Conservation (phyloP, 2,888 invertebrate species). For the Cryptocheilus praepositus region DNA sequence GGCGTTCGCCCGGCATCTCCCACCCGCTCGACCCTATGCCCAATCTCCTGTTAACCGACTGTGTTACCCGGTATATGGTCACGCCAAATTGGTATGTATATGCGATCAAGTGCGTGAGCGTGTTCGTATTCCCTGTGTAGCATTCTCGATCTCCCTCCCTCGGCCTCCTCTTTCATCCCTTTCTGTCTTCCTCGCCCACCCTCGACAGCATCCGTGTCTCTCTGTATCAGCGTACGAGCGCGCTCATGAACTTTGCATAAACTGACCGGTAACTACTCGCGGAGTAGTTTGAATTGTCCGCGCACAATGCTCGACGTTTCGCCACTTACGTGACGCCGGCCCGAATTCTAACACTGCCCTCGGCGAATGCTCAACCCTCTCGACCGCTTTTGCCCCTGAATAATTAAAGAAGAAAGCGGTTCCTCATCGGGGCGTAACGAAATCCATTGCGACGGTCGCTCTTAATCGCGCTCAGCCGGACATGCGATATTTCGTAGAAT, state of each 20-base stretch:
- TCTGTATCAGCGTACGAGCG: conserved; percentile 6
- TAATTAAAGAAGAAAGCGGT: no score
- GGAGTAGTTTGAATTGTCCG: conserved; percentile 44
- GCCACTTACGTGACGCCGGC: conserved; percentile 20
- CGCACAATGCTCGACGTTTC: conserved; percentile 33
- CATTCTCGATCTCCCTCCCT: not conserved
- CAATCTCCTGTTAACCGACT: conserved; percentile 41
- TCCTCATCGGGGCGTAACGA: no score
- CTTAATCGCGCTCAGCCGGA: no score
- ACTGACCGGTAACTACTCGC: conserved; percentile 48
- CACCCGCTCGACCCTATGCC: not conserved
- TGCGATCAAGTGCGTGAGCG: conserved; percentile 16
- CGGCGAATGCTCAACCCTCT: no score
- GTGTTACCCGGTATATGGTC: conserved; percentile 44
- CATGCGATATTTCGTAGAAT: no score
- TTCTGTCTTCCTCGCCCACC: conserved; percentile 7
- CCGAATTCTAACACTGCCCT: no score
- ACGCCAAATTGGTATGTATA: conserved; percentile 39
- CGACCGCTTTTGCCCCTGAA: no score
- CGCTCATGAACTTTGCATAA: conserved; percentile 48
- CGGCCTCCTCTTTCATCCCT: not conserved
- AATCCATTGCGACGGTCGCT: no score
- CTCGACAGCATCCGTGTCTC: conserved; percentile 2
- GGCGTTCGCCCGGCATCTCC: conserved; percentile 11
- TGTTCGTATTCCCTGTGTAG: not conserved